These are phyloP conservation scores for Lacerta agilis DNA, from an alignment of 2,797 vertebrate species.

Conservation along the genomic window DNA sequence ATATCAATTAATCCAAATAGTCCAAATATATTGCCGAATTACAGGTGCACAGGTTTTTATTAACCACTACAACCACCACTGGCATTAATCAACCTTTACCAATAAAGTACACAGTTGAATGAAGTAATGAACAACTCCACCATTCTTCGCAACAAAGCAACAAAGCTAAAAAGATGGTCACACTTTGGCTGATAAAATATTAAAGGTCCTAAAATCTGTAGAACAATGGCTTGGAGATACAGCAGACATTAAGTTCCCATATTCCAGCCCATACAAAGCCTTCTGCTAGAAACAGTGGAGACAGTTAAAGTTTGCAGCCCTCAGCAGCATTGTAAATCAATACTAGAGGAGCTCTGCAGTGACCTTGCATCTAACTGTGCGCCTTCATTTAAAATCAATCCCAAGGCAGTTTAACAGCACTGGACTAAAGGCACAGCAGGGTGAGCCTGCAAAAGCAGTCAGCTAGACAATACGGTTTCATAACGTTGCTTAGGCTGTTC, in stretches of 20 bases:
- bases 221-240: not conserved
- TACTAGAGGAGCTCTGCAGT: conserved; percentile 26
- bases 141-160: not conserved
- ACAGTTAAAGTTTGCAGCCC: conserved; percentile 29
- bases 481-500: not conserved
- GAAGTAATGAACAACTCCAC: not conserved
- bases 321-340: conserved; percentile 32
- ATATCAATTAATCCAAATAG: too few species aligned
- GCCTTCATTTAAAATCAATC: conserved; percentile 38
- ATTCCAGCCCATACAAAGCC: not conserved
- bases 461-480: conserved; percentile 14
- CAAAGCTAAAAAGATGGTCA: not conserved
- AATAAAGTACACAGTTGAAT: not conserved
- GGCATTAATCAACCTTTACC: not conserved
- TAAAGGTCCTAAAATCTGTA: not conserved
- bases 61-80: not conserved
- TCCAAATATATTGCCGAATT: too few species aligned
- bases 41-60: too few species aligned
- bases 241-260: not conserved
- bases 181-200: not conserved
- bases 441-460: not conserved
- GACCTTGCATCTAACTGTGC: not conserved
- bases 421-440: not conserved
- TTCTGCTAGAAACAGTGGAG: not conserved
- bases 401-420: not conserved